Evolutionary conservation across 2,888 invertebrate genomes (phyloP).

Genomic region (Tubulanus polymorphus): DNA sequence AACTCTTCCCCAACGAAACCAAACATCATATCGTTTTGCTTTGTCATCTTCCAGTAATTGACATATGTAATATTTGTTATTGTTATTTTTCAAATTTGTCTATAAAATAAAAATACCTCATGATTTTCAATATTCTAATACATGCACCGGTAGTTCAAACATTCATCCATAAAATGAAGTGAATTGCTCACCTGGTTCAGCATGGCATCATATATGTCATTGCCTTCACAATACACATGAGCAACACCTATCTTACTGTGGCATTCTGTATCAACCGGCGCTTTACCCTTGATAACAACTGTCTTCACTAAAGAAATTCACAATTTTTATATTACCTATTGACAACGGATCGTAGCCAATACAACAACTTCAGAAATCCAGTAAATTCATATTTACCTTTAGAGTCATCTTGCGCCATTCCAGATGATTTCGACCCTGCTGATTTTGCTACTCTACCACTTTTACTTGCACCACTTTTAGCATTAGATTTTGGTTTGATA

Average conservation of each 20-base stretch:
- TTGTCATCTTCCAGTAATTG: constrained; percentile 55
- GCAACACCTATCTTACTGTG: constrained; percentile 33
- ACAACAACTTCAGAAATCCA: no score
- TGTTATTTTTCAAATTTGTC: constrained; percentile 58
- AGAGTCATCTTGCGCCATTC: no score
- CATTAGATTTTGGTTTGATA: no score
- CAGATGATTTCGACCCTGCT: no score
- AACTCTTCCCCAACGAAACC: constrained; percentile 60
- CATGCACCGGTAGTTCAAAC: background rate
- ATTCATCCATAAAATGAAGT: background rate
- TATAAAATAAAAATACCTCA: constrained; percentile 37
- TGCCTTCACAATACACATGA: constrained; percentile 50
- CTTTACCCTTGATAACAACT: constrained; percentile 48
- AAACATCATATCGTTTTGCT: constrained; percentile 51
- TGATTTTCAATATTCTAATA: no score
- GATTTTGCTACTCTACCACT: no score
- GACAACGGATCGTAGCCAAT: no score
- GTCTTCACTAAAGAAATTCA: constrained; percentile 42
- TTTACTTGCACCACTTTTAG: no score
- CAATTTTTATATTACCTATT: no score
- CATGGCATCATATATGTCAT: constrained; percentile 55
- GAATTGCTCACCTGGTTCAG: constrained; percentile 53
- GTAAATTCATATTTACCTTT: no score
- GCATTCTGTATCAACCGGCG: constrained; percentile 54
- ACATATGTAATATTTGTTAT: constrained; percentile 58